A percentile compares a stretch with the other conserved stretches of the same genome.
Conservation (phyloP, 2,797 vertebrate species). For the Lepilemur septentrionalis region DNA sequence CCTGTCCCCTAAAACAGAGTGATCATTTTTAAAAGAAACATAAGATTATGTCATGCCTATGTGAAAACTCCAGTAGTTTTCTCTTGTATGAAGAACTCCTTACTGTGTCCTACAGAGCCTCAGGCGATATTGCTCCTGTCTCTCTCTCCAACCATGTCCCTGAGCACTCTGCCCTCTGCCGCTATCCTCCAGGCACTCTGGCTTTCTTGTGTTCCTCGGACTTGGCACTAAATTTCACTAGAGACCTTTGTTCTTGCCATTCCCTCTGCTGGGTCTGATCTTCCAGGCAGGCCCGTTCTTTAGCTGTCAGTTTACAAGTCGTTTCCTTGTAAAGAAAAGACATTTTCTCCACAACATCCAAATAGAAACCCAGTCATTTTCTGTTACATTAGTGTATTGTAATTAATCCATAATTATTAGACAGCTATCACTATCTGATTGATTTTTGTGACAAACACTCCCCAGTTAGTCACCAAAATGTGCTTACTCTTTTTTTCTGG, state of each 20-base stretch:
- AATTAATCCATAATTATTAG: not conserved
- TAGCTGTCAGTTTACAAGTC: not conserved
- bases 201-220: not conserved
- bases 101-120: not conserved
- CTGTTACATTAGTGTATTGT: not conserved
- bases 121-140: accelerated
- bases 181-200: not conserved
- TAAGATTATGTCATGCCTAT: not conserved
- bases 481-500: not conserved
- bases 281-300: not conserved
- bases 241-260: not conserved
- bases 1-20: not conserved
- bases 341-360: not conserved
- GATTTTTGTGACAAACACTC: not conserved
- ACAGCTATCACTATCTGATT: not conserved
- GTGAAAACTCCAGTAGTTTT: not conserved
- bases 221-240: not conserved
- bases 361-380: not conserved
- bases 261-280: not conserved
- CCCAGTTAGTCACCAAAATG: not conserved
- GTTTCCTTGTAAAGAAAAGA: not conserved
- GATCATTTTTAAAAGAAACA: not conserved
- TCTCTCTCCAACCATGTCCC: accelerated
- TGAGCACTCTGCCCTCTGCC: accelerated
- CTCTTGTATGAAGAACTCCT: not conserved